A percentile compares a stretch with the other conserved stretches of the same genome.
Evolutionary conservation across 35 echinoderm and acorn worm genomes (phyloP).

Genomic region (Hemicentrotus pulcherrimus): DNA sequence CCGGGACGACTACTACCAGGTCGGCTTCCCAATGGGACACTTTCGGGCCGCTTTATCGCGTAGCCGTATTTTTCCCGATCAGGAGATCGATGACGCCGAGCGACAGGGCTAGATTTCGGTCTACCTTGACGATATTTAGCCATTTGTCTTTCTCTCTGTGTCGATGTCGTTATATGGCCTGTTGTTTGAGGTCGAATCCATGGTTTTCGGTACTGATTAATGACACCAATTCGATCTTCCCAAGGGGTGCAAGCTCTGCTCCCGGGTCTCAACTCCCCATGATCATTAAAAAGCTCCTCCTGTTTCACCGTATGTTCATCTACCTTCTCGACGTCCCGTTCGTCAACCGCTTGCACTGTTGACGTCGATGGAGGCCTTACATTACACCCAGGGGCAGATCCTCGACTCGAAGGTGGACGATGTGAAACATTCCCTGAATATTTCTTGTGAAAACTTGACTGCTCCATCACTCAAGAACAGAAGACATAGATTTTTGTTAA

Average conservation of each 20-base stretch:
- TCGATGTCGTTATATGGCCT: not conserved
- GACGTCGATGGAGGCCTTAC: not conserved
- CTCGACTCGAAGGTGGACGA: not conserved
- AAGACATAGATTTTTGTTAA: not conserved
- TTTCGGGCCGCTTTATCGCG: not conserved
- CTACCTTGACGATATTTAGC: not conserved
- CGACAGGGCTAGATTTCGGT: not conserved
- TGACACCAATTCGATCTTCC: constrained; percentile 17
- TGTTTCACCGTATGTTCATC: not conserved
- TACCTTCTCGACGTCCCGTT: not conserved
- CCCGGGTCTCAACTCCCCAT: not conserved
- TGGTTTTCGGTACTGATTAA: constrained; percentile 4
- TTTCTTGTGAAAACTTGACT: constrained; percentile 20
- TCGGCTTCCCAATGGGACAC: not conserved
- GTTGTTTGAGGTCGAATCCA: not conserved
- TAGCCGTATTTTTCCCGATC: not conserved
- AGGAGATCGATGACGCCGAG: not conserved
- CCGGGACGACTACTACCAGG: not conserved
- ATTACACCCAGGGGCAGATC: not conserved
- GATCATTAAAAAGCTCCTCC: not conserved
- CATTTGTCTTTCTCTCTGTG: not conserved
- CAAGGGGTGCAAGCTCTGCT: not conserved
- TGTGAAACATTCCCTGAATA: not conserved
- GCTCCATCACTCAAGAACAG: not conserved
- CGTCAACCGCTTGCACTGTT: not conserved